Conservation (phyloP, 2,888 invertebrate genomes). For the Hypena proboscidalis region DNA sequence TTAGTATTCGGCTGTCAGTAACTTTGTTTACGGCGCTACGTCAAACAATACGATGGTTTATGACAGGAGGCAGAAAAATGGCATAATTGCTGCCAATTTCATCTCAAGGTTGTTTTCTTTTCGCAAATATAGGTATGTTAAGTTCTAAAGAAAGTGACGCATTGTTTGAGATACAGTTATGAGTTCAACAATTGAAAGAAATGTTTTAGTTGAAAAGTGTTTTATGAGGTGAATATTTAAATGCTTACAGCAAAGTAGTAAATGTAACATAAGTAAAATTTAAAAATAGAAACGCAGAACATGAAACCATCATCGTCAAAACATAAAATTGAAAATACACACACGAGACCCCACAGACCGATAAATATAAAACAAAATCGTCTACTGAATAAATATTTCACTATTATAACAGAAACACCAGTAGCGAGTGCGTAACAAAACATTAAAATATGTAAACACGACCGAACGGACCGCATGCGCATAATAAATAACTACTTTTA, state of each 20-base stretch:
- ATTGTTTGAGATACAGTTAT: conserved; percentile 14
- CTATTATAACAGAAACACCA: conserved; percentile 61
- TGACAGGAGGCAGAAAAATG: conserved; percentile 13
- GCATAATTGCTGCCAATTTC: conserved; percentile 25
- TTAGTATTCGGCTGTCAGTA: conserved; percentile 60
- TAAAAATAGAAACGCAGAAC: neutral
- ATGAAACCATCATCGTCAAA: conserved; percentile 13
- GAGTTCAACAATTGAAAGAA: conserved; percentile 6
- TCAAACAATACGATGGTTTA: conserved; percentile 39
- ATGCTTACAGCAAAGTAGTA: no score
- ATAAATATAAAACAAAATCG: conserved; percentile 56
- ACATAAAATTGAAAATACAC: conserved; percentile 32
- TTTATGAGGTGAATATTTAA: no score
- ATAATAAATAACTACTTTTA: conserved; percentile 62
- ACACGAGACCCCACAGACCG: conserved; percentile 56
- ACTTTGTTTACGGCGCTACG: conserved; percentile 48
- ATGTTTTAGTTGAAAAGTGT: no score
- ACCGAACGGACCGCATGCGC: conserved; percentile 50
- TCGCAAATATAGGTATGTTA: conserved; percentile 12
- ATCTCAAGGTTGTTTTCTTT: conserved; percentile 21
- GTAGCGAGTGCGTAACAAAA: conserved; percentile 64
- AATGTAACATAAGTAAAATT: no score
- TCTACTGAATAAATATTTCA: conserved; percentile 61
- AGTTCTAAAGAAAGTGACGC: conserved; percentile 12
- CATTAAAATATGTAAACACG: conserved; percentile 63